Conservation (phyloP, 2,888 invertebrate genomes). For the Linnaemya tessellans region DNA sequence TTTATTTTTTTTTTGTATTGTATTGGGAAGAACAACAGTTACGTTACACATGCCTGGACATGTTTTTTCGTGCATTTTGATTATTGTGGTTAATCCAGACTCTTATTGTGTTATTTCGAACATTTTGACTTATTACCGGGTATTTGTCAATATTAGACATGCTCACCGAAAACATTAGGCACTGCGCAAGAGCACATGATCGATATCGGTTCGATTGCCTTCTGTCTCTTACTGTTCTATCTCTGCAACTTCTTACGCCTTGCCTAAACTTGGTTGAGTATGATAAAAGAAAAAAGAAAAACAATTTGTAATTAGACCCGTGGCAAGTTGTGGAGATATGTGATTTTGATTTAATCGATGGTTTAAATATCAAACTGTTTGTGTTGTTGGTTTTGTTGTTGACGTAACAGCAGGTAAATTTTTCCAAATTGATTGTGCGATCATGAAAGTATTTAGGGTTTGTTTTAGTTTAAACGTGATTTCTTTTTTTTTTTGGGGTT, state of each 20-base stretch:
- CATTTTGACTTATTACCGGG: slow-evolving; percentile 76
- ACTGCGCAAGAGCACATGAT: slow-evolving; percentile 29
- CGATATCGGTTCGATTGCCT: slow-evolving; percentile 39
- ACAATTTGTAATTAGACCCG: slow-evolving; percentile 70
- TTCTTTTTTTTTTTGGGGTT: slow-evolving; percentile 13
- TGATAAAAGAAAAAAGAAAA: no score
- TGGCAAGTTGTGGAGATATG: slow-evolving; percentile 56
- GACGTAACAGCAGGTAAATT: slow-evolving; percentile 52
- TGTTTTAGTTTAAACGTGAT: slow-evolving; percentile 36
- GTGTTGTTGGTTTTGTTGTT: neutral
- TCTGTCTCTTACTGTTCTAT: no score
- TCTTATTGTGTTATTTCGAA: slow-evolving; percentile 49
- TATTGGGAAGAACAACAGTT: slow-evolving; percentile 22
- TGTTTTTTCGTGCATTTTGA: slow-evolving; percentile 39
- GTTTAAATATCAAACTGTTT: slow-evolving; percentile 33
- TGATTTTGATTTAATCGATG: slow-evolving; percentile 71
- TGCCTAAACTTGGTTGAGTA: neutral
- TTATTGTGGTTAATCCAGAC: slow-evolving; percentile 15
- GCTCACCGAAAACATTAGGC: slow-evolving; percentile 72
- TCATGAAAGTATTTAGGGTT: slow-evolving; percentile 8
- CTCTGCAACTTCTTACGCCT: neutral
- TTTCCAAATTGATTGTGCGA: neutral
- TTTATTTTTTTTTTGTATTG: slow-evolving; percentile 38
- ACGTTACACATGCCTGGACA: slow-evolving; percentile 38
- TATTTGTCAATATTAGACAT: slow-evolving; percentile 83